Conservation (phyloP, 2,797 vertebrate genomes). For the Benthosema pterotum region DNA sequence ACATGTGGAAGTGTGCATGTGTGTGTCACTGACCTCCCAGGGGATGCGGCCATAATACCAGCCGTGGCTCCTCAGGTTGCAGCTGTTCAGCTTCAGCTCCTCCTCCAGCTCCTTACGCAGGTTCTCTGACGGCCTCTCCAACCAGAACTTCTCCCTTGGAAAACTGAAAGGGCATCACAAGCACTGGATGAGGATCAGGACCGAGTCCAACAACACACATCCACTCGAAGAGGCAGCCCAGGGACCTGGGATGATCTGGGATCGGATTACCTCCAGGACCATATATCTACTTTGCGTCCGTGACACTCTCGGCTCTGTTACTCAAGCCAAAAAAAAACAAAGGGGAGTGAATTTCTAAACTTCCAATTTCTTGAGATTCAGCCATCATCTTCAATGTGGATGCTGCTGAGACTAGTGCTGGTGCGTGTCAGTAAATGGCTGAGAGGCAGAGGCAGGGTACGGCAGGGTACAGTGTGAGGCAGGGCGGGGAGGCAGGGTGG, state of each 20-base stretch:
- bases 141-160: constrained; percentile 92
- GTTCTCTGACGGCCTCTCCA: constrained; percentile 85
- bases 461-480: background rate
- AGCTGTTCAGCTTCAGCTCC: constrained; percentile 89
- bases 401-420: background rate
- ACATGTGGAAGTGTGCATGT: constrained; percentile 1
- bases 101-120: constrained; percentile 91
- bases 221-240: background rate
- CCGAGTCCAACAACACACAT: background rate
- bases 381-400: background rate
- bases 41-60: constrained; percentile 93
- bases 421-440: background rate
- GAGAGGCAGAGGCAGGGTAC: background rate
- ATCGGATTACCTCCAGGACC: too few relatives aligned
- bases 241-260: too few relatives aligned
- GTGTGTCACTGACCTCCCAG: constrained; percentile 83
- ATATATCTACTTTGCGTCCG: too few relatives aligned
- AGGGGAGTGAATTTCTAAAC: too few relatives aligned
- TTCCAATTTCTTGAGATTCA: too few relatives aligned
- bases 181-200: background rate
- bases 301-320: too few relatives aligned
- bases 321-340: too few relatives aligned
- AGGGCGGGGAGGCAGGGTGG: too few relatives aligned
- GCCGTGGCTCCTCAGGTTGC: constrained; percentile 88
- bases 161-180: constrained; percentile 80